Percentiles rank a stretch among this genome's conserved stretches.
Evolutionary conservation across 2,888 invertebrate species (phyloP).

Genomic region (Tipula helvola): DNA sequence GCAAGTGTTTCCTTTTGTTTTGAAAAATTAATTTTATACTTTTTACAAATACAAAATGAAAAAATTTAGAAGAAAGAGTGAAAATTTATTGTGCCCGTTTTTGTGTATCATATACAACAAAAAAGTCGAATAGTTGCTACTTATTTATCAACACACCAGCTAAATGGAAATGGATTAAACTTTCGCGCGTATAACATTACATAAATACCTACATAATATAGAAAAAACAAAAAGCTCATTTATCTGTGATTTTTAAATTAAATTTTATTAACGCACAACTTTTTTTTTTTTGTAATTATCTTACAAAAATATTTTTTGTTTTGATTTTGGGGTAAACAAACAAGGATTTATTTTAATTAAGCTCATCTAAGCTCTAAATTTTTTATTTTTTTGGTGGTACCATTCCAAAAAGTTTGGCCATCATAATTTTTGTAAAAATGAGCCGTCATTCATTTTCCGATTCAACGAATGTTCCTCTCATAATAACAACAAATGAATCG

Average conservation of each 20-base stretch:
- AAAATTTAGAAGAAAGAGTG: background rate
- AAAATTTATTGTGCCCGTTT: background rate
- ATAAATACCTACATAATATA: background rate
- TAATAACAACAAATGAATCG: constrained; percentile 21
- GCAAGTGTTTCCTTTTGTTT: background rate
- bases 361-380: background rate
- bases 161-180: background rate
- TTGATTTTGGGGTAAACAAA: background rate
- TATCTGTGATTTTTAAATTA: background rate
- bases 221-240: background rate
- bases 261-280: background rate
- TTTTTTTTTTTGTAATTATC: background rate
- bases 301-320: background rate
- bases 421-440: constrained; percentile 9
- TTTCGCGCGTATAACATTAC: background rate
- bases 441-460: constrained; percentile 16
- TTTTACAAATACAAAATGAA: background rate
- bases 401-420: background rate
- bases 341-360: background rate
- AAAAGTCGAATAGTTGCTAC: background rate
- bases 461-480: constrained; percentile 23
- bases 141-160: background rate
- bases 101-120: background rate
- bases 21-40: background rate
- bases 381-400: too few relatives aligned